Conservation (phyloP, 1,140 invertebrate species). For the Lepidurus packardi region DNA sequence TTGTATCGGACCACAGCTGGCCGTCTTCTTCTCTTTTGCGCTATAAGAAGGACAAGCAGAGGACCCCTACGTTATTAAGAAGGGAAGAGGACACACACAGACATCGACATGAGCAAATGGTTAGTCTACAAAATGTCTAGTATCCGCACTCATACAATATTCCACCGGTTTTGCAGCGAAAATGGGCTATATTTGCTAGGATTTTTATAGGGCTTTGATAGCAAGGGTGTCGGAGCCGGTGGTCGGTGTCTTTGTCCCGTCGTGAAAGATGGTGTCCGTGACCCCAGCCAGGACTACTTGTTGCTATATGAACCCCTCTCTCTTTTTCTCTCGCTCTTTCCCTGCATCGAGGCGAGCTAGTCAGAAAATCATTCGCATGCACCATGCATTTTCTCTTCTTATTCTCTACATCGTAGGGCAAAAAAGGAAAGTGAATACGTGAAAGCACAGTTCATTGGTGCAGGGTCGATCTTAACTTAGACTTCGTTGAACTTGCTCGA, state of each 20-base stretch:
- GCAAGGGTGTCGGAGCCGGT: neutral
- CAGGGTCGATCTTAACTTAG: too few relatives aligned
- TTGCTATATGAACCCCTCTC: constrained; percentile 20
- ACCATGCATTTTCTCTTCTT: constrained; percentile 8
- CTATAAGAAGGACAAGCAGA: neutral
- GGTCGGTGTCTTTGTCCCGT: constrained; percentile 20
- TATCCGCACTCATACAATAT: too few relatives aligned
- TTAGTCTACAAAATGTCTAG: too few relatives aligned
- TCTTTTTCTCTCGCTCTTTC: neutral
- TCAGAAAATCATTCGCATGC: neutral
- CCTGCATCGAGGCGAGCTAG: neutral
- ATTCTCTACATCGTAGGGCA: neutral
- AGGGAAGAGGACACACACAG: neutral
- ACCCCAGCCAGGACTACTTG: constrained; percentile 16
- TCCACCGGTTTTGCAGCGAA: neutral
- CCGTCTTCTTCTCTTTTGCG: constrained; percentile 4
- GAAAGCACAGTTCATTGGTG: too few relatives aligned
- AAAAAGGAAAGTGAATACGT: neutral
- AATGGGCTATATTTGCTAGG: neutral
- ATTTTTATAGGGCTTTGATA: constrained; percentile 22
- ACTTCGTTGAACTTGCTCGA: too few relatives aligned
- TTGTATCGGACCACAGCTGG: constrained; percentile 10
- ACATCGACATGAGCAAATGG: too few relatives aligned
- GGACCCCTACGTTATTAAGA: neutral
- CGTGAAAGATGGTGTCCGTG: constrained; percentile 18